Percentiles rank a stretch among this genome's conserved stretches.
These are phyloP conservation scores for Apteryx owenii DNA, from an alignment of 2,113 vertebrate genomes.

Conservation along the genomic window DNA sequence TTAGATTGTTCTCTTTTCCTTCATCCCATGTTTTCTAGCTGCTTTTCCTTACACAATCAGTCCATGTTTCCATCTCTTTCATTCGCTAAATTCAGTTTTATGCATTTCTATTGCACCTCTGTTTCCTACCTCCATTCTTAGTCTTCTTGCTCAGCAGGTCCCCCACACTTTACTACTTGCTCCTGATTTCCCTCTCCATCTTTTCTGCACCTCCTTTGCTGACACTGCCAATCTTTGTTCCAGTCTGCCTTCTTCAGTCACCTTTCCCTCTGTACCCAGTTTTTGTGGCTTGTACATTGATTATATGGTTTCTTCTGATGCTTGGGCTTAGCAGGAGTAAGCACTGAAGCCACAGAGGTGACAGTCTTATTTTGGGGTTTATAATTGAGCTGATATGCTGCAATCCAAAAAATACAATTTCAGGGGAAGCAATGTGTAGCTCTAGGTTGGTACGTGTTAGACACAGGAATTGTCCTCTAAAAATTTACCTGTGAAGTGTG, in stretches of 20 bases:
- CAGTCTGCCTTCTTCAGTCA: background rate
- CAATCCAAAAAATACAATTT: background rate
- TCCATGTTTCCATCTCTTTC: background rate
- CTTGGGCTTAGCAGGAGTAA: background rate
- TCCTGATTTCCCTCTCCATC: background rate
- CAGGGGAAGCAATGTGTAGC: background rate
- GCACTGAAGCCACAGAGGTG: background rate
- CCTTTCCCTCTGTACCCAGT: rapidly evolving
- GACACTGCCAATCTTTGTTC: background rate
- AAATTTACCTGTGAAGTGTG: background rate
- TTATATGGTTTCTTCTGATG: background rate
- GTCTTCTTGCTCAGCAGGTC: background rate
- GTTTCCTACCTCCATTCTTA: background rate
- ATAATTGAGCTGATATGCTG: background rate
- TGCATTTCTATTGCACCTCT: background rate
- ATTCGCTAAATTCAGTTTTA: background rate
- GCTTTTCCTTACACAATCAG: background rate
- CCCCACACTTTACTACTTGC: background rate
- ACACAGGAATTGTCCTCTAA: background rate
- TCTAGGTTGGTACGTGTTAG: background rate
- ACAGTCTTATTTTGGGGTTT: background rate
- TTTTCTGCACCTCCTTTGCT: background rate
- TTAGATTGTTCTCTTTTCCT: background rate
- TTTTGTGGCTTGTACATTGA: background rate
- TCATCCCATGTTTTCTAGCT: background rate